Percentiles rank a stretch among this genome's conserved stretches.
phyloP scores from a whole-genome alignment of 2,113 vertebrate species.

The Seriola dumerili region DNA sequence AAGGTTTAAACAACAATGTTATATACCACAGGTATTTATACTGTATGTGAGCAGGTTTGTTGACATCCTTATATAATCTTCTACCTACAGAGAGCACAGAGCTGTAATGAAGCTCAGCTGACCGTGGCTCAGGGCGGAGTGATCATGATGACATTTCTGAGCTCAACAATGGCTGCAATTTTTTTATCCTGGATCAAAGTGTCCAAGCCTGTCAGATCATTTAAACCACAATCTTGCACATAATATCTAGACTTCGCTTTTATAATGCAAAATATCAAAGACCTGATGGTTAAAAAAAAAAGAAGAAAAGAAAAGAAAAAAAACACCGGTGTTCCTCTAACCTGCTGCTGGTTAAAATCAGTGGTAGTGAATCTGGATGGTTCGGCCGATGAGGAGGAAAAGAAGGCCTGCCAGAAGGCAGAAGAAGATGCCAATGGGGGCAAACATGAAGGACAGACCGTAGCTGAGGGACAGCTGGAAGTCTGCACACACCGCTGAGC shows the following conservation, averaged over 20 bases:
- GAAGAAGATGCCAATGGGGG: slow-evolving; percentile 93
- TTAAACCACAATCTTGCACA: slow-evolving; percentile 23
- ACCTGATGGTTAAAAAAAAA: not conserved
- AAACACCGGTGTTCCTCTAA: not conserved
- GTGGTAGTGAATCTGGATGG: slow-evolving; percentile 81
- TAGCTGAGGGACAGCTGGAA: slow-evolving; percentile 88
- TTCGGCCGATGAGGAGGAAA: slow-evolving; percentile 91
- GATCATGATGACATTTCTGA: slow-evolving; percentile 5
- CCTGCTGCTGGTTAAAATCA: slow-evolving; percentile 48
- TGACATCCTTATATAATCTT: not conserved
- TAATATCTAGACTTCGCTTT: slow-evolving; percentile 6
- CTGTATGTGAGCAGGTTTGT: not conserved
- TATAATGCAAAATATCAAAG: slow-evolving; percentile 13
- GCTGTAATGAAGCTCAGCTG: not conserved
- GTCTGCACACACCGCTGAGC: slow-evolving; percentile 74
- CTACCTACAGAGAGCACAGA: not conserved
- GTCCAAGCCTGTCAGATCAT: slow-evolving; percentile 15
- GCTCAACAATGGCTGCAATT: slow-evolving; percentile 3
- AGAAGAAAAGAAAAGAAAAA: not conserved
- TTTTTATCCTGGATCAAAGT: slow-evolving; percentile 11
- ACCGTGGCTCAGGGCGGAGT: slow-evolving; percentile 15
- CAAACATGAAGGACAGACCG: slow-evolving; percentile 95
- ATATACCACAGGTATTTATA: slow-evolving; percentile 5
- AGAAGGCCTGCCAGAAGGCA: slow-evolving; percentile 92
- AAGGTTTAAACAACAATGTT: slow-evolving; percentile 21